Evolutionary conservation across 2,888 invertebrate genomes (phyloP), one percentile per base, ranked within the genome.

Genomic region (Tinea pellionella): DNA sequence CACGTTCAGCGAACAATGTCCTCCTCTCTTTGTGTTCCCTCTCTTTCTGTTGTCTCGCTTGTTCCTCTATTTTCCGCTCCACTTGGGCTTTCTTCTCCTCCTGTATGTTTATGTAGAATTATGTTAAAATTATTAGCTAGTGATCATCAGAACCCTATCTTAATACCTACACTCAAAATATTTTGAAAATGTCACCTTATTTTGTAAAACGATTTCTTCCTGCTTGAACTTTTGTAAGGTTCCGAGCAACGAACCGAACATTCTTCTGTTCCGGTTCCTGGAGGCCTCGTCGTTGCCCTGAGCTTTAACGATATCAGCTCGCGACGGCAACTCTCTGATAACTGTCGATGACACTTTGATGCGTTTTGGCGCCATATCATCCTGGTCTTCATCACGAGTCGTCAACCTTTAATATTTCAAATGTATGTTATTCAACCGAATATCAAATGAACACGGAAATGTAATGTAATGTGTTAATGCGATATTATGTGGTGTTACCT

Each of bases 141-240:
- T n/a, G n/a, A n/a, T n/a, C n/a, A n/a, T n/a, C n/a, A n/a, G 42
- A 42, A 42, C 2, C 42, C n/a, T 4, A 42, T 15, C 2, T 13
- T 4, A 15, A 8, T 42, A 42, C 2, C 15, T 2, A 15, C 7
- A 4, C 2, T 13, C 2, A 42, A 42, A 42, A 42, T 42, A 15
- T 8, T 13, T 15, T 42, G 2, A 42, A 8, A 4, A 42, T 42
- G 42, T 42, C 42, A 84, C 86, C 88, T 94, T 96, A 68, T 94
- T 93, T 78, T 96, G 96, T 65, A 96, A 84, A 61, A 93, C 93
- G 61, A 95, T 95, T 81, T 98, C 97, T 73, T 98, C 98, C 72
- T 96, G 95, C 69, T 96, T 94, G 77, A 99, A 99, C 77, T 96
- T 96, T 74, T 97, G 96, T 66, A 99, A 80, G 12, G 99, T 99